Conservation (phyloP, 1,140 invertebrate genomes). For the Caenorhabditis latens region DNA sequence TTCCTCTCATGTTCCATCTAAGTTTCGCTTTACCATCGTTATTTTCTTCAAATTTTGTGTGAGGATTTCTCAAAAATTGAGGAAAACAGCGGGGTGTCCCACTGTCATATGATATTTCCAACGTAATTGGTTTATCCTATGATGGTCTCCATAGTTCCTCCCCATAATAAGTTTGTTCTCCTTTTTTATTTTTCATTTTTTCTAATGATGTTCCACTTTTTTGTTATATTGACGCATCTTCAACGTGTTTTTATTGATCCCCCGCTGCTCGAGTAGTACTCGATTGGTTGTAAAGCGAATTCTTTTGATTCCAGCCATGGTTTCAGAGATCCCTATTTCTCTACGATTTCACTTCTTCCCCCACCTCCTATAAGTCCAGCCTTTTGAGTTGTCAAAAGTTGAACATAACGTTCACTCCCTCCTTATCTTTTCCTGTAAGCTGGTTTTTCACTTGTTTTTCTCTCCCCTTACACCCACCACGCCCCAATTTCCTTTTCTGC, state of each 20-base stretch:
- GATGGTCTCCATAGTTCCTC: not conserved
- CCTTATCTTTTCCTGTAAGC: constrained; percentile 45
- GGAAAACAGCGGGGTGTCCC: constrained; percentile 16
- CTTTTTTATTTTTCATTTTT: constrained; percentile 15
- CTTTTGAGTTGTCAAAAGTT: constrained; percentile 2
- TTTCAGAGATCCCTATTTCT: not conserved
- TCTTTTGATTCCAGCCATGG: not conserved
- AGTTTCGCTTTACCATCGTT: constrained; percentile 47
- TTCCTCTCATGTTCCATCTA: constrained; percentile 29
- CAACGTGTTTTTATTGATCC: constrained; percentile 44
- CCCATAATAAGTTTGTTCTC: constrained; percentile 49
- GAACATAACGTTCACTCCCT: not conserved
- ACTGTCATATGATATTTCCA: not conserved
- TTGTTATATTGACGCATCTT: constrained; percentile 54
- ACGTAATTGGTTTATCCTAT: not conserved
- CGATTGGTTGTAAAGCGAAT: constrained; percentile 42
- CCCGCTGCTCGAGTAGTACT: constrained; percentile 36
- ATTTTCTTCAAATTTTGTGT: not conserved
- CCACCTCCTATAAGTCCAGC: not conserved
- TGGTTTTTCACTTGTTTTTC: constrained; percentile 53
- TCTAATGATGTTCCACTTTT: constrained; percentile 51
- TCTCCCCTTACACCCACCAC: not conserved
- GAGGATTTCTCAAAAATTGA: not conserved
- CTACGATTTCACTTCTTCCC: constrained; percentile 12
- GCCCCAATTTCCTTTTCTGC: constrained; percentile 3